Percentiles rank a stretch among this genome's conserved stretches.
Evolutionary conservation across 2,113 vertebrate species (phyloP).

Genomic region (Pseudorhombus dupliciocellatus): DNA sequence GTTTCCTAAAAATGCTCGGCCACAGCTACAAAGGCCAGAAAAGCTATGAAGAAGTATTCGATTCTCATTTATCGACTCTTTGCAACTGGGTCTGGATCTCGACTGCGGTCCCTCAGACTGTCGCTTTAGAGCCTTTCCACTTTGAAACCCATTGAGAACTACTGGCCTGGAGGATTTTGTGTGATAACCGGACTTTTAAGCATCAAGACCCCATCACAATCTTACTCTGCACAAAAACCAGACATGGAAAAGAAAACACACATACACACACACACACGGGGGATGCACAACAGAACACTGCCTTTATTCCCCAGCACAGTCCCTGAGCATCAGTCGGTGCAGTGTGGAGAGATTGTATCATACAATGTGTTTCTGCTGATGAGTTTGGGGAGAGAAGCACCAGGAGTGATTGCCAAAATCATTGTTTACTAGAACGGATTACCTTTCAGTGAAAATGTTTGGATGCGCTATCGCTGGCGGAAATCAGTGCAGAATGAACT

Average conservation of each 20-base stretch:
- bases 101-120: no score
- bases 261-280: slow-evolving; percentile 4
- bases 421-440: slow-evolving; percentile 65
- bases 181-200: background rate
- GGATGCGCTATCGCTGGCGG: slow-evolving; percentile 47
- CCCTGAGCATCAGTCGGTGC: slow-evolving; percentile 20
- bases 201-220: background rate
- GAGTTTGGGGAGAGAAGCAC: slow-evolving; percentile 22
- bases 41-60: no score
- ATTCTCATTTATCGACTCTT: no score
- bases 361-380: slow-evolving; percentile 55
- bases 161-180: background rate
- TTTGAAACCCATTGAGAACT: slow-evolving; percentile 5
- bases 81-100: no score
- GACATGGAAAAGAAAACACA: slow-evolving; percentile 11
- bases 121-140: background rate
- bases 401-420: slow-evolving; percentile 47
- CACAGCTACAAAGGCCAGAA: no score
- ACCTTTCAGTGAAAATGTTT: slow-evolving; percentile 44
- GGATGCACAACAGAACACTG: slow-evolving; percentile 21
- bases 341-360: slow-evolving; percentile 50
- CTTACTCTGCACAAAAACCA: slow-evolving; percentile 10
- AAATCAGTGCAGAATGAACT: slow-evolving; percentile 46
- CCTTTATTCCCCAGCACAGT: slow-evolving; percentile 33
- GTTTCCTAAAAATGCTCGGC: no score